Evolutionary conservation across 2,797 vertebrate genomes (phyloP), one percentile per base, ranked within the genome.

Genomic region (Scleropages formosus): DNA sequence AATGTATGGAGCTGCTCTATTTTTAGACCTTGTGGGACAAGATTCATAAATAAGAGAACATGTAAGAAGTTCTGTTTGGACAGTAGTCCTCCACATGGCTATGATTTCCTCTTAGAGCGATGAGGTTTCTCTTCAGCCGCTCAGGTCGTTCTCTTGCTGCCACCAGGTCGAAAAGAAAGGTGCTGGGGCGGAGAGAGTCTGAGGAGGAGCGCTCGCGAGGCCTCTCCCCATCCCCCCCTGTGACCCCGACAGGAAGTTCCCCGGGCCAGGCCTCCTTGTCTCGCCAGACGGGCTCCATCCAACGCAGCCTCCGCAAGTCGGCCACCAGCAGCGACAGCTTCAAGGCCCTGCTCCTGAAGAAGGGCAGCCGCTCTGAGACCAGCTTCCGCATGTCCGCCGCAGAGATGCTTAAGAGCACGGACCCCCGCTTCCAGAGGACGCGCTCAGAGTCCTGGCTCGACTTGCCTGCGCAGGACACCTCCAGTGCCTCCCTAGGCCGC

Each of bases 251-350:
- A 0, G 88, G 90, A 44, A 78, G 82, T 3, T 77, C 83, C 62
- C 91, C 94, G 1, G 88, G 78, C 63, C 62, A 85, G 64, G 75
- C 78, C 67, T 89, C 93, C 8, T 72, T 85, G 78, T 84, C 94
- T 13, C 95, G 94, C 58, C 97, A 95, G 49, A 66, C 90, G 0
- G 88, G 96, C 44, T 95, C 96, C 3, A 96, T 98, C 84, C 98
- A 98, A 90, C 93, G 97, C 60, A 95, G 88, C 20, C 65, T 98
- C 58, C 95, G 96, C 44, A 98, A 96, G 86, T 96, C 96, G 47
- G 91, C 91, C 83, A 98, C 96, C 87, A 99, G 97, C 92, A 99
- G 96, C 0, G 98, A 99, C 91, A 95, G 90, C 81, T 99, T 99
- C 91, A 99, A 99, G 83, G 97, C 98, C 15, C 91, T 99, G 46